phyloP scores from a whole-genome alignment of 2,113 vertebrate species.

The Lucifuga dentata region DNA sequence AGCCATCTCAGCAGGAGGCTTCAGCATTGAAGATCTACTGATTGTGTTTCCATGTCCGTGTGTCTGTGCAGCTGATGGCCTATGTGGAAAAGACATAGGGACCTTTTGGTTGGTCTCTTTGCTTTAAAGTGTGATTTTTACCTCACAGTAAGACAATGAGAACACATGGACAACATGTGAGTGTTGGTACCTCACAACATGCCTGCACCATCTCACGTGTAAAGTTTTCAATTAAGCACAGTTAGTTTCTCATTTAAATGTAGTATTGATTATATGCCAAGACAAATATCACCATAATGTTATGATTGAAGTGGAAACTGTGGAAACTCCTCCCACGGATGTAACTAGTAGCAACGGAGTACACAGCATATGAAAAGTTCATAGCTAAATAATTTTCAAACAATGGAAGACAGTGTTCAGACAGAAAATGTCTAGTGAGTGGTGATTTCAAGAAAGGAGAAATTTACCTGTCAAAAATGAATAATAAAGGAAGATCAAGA shows the following conservation, averaged over 20 bases:
- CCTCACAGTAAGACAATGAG: constrained; percentile 34
- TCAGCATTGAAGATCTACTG: constrained; percentile 31
- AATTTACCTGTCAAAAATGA: constrained; percentile 28
- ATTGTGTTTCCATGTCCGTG: constrained; percentile 48
- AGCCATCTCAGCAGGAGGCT: constrained; percentile 60
- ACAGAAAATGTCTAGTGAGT: constrained; percentile 40
- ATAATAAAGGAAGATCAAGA: constrained; percentile 21
- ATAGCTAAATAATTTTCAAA: constrained; percentile 19
- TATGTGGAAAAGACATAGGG: background rate
- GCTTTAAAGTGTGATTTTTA: constrained; percentile 33
- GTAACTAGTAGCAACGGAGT: constrained; percentile 47
- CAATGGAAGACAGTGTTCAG: constrained; percentile 23
- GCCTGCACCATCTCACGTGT: constrained; percentile 14
- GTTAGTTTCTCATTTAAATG: constrained; percentile 33
- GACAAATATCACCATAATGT: constrained; percentile 26
- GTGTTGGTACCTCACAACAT: constrained; percentile 34
- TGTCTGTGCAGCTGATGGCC: constrained; percentile 28
- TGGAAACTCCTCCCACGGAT: constrained; percentile 7
- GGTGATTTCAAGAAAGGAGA: constrained; percentile 27
- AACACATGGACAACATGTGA: constrained; percentile 59
- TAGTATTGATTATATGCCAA: constrained; percentile 51
- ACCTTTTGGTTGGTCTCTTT: constrained; percentile 43
- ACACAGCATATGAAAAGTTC: background rate
- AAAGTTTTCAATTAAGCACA: constrained; percentile 26
- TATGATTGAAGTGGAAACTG: constrained; percentile 42